phyloP scores from a whole-genome alignment of 2,888 invertebrate genomes.

The Sarcophaga carnaria region DNA sequence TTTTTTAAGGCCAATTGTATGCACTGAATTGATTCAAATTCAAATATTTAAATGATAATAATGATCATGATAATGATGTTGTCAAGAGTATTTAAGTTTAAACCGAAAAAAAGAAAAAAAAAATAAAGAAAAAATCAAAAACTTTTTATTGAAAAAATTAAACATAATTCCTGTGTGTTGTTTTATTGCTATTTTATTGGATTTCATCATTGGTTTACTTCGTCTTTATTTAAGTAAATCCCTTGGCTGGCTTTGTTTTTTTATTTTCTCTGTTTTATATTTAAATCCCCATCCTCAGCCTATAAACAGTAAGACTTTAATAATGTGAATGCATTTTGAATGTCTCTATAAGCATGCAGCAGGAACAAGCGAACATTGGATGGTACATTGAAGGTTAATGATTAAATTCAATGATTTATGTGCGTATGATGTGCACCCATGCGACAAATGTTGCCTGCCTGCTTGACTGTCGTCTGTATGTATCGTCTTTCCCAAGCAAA shows the following conservation, averaged over 20 bases:
- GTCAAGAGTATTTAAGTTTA: not conserved
- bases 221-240: constrained; percentile 7
- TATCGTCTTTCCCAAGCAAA: constrained; percentile 43
- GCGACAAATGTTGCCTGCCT: constrained; percentile 64
- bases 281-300: constrained; percentile 14
- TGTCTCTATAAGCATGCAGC: not conserved
- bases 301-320: constrained; percentile 18
- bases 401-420: constrained; percentile 65
- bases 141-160: constrained; percentile 59
- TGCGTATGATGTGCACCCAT: constrained; percentile 60
- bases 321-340: not conserved
- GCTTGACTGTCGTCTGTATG: constrained; percentile 39
- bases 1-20: not conserved
- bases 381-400: constrained; percentile 7
- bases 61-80: no score
- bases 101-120: not conserved
- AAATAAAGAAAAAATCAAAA: constrained; percentile 50
- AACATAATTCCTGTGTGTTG: not conserved
- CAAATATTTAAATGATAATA: not conserved
- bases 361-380: not conserved
- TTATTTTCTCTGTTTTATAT: no score
- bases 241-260: not conserved
- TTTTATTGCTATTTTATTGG: constrained; percentile 3
- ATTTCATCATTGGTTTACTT: not conserved
- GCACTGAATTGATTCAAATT: constrained; percentile 35